phyloP scores from a whole-genome alignment of 2,888 invertebrate species.

The Netelia virgata region DNA sequence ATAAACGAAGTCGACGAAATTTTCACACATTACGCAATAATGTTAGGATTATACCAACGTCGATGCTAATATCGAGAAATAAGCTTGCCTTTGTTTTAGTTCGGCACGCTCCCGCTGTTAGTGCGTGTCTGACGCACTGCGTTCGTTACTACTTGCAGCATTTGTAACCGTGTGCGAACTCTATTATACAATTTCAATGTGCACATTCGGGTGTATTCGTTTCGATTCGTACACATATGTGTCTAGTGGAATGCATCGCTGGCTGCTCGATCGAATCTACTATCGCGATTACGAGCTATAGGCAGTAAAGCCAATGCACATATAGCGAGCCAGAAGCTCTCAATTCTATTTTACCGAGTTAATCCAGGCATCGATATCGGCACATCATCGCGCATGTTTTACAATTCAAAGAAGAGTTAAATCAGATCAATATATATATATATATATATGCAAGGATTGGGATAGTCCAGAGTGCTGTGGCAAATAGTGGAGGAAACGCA shows the following conservation, averaged over 20 bases:
- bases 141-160: slow-evolving; percentile 38
- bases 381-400: slow-evolving; percentile 43
- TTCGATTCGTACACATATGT: neutral
- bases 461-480: neutral
- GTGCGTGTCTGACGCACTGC: slow-evolving; percentile 53
- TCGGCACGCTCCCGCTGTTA: slow-evolving; percentile 18
- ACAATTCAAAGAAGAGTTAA: slow-evolving; percentile 51
- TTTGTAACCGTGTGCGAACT: neutral
- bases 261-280: slow-evolving; percentile 22
- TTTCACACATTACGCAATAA: neutral
- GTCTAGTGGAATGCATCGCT: neutral
- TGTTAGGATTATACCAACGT: slow-evolving; percentile 39
- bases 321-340: slow-evolving; percentile 14
- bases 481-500: neutral
- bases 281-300: slow-evolving; percentile 36
- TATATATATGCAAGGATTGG: neutral
- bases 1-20: slow-evolving; percentile 6
- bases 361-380: slow-evolving; percentile 45
- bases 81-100: slow-evolving; percentile 60
- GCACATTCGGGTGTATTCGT: neutral
- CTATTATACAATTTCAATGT: slow-evolving; percentile 6
- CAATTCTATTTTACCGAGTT: slow-evolving; percentile 43
- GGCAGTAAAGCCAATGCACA: slow-evolving; percentile 11
- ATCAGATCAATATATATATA: slow-evolving; percentile 20
- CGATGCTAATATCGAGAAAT: slow-evolving; percentile 57